Base-by-base conservation (phyloP, 64 coral and sea anemone genomes). In the Actinia tenebrosa region DNA sequence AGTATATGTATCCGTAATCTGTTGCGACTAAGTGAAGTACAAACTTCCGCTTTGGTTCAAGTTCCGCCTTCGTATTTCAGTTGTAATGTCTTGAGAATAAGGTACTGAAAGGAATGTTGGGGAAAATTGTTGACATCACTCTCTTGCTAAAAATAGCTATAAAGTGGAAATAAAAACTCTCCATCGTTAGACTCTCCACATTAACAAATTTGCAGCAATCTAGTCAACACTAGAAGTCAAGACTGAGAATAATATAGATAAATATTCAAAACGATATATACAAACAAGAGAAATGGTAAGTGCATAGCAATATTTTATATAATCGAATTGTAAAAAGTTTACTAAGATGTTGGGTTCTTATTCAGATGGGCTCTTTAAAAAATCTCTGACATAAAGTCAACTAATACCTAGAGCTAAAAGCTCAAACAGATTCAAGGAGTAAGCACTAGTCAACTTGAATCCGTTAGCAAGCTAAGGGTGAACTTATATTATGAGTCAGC, bases 71-170 rank as follows among this genome's bases (percentile, higher is more conserved):
- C 47, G 8, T 71, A 1, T 17, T 64, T 64, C 61, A 5, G 66
- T 37, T 37, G 30, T 75, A 42, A 75, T 27, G 69, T 75, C 26
- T 75, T 5, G 69, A 75, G n/a, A 75, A 75, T 75, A 75, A 42
- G 69, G 25, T 5, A 75, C 69, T 75, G 69, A 75, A 75, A 30
- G 69, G 69, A 75, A 75, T 75, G 69, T 75, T 43, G 69, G 69
- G 69, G 69, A 75, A 75, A 75, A 75, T 14, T 75, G 69, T 75
- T 66, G 69, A 75, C 69, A 75, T 75, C 69, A 75, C 25, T 42
- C n/a, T 23, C n/a, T 42, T 13, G 69, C 69, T 75, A 75, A 75
- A 75, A 75, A 30, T 75, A 75, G 26, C 9, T 27, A 75, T 15
- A 3, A 75, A 4, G 25, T 75, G 69, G 69, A 75, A 75, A 75